Base-by-base conservation (phyloP, 2,113 vertebrate genomes). In the Gracilinanus agilis region DNA sequence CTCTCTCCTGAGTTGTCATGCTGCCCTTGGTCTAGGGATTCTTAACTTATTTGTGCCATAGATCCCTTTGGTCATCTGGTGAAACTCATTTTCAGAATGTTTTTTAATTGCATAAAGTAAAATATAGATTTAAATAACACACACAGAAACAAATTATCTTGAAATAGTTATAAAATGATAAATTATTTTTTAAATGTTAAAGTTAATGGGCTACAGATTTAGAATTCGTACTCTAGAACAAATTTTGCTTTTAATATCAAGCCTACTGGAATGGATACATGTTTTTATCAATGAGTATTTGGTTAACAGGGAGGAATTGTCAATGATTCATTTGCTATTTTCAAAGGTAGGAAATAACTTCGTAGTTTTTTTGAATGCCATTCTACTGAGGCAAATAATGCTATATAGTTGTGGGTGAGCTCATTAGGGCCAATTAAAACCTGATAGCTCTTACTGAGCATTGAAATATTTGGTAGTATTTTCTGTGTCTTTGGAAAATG, bases 401-500 rank as follows among this genome's bases (percentile, higher is more conserved):
- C 92, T 90, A 67, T 94, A 97, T 49, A 94, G 53, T 95, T 96
- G 92, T 96, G 93, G 90, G 93, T 95, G 96, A 97, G 95, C 97
- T 97, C 95, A 95, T 53, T 92, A 94, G 54, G 83, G 54, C 96
- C 94, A 97, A 96, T 98, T 97, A 97, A 96, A 97, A 96, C 83
- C 90, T 95, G 91, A 95, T 89, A 95, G 58, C 54, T 90, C 91
- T 96, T 96, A 95, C 88, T 90, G 96, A 95, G 94, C 96, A 95
- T 96, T 96, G 96, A 96, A 98, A 97, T 96, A 97, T 91, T 90
- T 95, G 96, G 95, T 91, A 95, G 53, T 96, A 96, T 96, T 97
- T 95, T 95, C 91, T 94, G 88, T 92, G 95, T 94, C 94, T 89
- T 94, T 95, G 89, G 91, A 97, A 94, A 95, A 97, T 97, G 95